Base-by-base conservation (phyloP, 2,797 vertebrate genomes). In the Sparus aurata region DNA sequence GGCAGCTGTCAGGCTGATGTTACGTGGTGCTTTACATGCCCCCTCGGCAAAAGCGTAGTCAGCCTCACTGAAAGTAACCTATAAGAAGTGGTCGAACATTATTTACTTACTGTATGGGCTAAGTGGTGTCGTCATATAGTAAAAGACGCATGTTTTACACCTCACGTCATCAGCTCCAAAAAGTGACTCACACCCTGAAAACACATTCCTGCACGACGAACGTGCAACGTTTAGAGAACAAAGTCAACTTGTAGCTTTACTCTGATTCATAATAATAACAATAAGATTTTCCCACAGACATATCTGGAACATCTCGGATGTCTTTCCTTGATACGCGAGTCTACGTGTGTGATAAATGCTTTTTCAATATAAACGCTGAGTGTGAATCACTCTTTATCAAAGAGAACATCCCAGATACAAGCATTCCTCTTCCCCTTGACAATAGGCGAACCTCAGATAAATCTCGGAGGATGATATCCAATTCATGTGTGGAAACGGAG, bases 381-480 rank as follows among this genome's bases (percentile, higher is more conserved):
- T 60, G 22, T 57, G 0, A 68, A 25, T 66, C 57, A 13, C 43
- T 49, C 13, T 76, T 81, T 84, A 73, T 88, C 72, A 57, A 30
- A 73, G 47, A 69, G 15, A 50, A 60, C 12, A n/a, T 67, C 60
- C 15, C 9, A 49, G 53, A 75, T 30, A 79, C 45, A 61, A 75
- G 30, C 22, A 3, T 69, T 64, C 23, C 54, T 70, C 68, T 58
- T 75, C 47, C 63, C 68, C 13, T 53, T 53, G 16, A 62, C 2
- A 69, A 60, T 22, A 64, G 16, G 41, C 52, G 67, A 54, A 25
- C 25, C n/a, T 66, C 4, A 73, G 76, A 88, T 89, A 77, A 77
- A 64, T 22, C 59, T 73, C 49, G 41, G 27, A 69, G 47, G 61
- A 91, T 77, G 87, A 75, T 65, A 69, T 75, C 50, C 69, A 12